phyloP scores from a whole-genome alignment of 2,797 vertebrate species.

The Typhlichthys eigenmanni region DNA sequence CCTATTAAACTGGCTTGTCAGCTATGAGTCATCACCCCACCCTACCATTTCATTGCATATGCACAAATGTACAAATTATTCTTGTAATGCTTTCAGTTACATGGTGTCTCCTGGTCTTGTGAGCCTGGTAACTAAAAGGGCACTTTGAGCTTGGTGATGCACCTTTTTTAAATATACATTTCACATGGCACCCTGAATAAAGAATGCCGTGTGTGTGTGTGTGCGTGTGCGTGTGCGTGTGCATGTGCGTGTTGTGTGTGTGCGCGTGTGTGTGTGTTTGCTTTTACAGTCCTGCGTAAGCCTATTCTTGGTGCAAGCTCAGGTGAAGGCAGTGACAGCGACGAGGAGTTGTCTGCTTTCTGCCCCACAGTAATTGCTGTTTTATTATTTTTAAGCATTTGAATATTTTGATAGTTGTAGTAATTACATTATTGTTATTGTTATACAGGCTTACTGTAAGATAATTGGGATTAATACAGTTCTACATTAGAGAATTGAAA shows the following conservation, averaged over 20 bases:
- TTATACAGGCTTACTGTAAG: not conserved
- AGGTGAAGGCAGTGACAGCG: conserved; percentile 87
- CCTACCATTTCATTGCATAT: no score
- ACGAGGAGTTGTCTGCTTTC: conserved; percentile 95
- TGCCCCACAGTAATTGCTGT: conserved; percentile 86
- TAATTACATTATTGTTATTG: not conserved
- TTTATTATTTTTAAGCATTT: not conserved
- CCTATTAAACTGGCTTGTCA: no score
- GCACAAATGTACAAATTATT: no score
- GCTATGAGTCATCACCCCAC: no score
- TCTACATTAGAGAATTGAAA: not conserved
- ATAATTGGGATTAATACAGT: not conserved
- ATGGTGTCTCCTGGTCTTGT: no score
- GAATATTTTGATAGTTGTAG: conserved; percentile 5
- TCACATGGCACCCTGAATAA: no score
- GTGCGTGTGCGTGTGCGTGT: conserved; percentile 32
- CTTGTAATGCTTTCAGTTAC: no score
- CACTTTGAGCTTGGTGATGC: no score
- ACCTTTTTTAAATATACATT: no score
- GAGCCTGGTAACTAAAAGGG: no score
- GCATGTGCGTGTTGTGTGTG: conserved; percentile 54
- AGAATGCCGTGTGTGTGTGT: conserved; percentile 54
- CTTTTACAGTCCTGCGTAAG: conserved; percentile 78
- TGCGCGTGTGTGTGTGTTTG: conserved; percentile 37
- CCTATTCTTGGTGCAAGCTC: conserved; percentile 68